These are phyloP conservation scores for Cebidichthys violaceus DNA, from an alignment of 2,113 vertebrate genomes.

Conservation along the genomic window DNA sequence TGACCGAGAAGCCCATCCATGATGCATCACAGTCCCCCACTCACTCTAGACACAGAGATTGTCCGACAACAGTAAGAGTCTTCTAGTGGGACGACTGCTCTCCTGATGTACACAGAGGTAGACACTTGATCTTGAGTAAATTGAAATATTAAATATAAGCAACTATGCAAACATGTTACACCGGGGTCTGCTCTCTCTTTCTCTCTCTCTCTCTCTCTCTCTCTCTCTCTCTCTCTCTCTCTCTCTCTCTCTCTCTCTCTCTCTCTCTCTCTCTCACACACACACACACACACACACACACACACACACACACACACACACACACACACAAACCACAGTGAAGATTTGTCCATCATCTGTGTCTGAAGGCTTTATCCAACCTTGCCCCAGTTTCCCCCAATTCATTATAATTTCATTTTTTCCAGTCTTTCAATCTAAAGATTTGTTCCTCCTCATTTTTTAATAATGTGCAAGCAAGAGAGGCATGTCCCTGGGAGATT, in stretches of 20 bases:
- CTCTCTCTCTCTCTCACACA: conserved; percentile 6
- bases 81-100: conserved; percentile 8
- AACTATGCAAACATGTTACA: conserved; percentile 50
- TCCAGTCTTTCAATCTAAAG: conserved; percentile 84
- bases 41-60: conserved; percentile 30
- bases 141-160: conserved; percentile 67
- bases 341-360: conserved; percentile 81
- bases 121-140: conserved; percentile 65
- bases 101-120: conserved; percentile 23
- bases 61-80: not conserved
- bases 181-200: not conserved
- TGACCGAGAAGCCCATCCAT: not conserved
- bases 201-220: conserved; percentile 1
- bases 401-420: conserved; percentile 85
- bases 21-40: conserved; percentile 11
- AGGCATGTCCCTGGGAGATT: conserved; percentile 79
- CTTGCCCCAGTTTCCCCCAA: conserved; percentile 79
- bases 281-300: conserved; percentile 23
- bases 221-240: not conserved
- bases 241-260: not conserved
- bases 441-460: conserved; percentile 82
- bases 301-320: conserved; percentile 47
- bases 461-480: conserved; percentile 76
- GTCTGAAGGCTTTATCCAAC: conserved; percentile 81
- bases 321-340: conserved; percentile 58